These are phyloP conservation scores for Wiebesia pumilae DNA, from an alignment of 1,140 invertebrate species.

Conservation along the genomic window DNA sequence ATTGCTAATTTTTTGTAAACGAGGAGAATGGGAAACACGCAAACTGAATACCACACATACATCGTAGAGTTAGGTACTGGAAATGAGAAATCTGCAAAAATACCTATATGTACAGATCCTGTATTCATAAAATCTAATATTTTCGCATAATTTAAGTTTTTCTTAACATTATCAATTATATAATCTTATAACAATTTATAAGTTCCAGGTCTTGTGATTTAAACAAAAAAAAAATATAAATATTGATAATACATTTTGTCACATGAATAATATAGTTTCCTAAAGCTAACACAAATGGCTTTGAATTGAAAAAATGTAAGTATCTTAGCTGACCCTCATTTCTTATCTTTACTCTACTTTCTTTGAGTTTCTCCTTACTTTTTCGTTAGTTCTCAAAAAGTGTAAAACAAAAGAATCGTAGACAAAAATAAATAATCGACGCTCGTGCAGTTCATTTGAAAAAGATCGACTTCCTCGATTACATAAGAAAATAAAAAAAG, in stretches of 20 bases:
- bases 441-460: conserved; percentile 26
- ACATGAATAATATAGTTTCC: background rate
- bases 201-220: background rate
- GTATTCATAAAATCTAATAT: background rate
- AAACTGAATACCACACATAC: conserved; percentile 19
- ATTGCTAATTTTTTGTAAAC: conserved; percentile 33
- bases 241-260: background rate
- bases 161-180: background rate
- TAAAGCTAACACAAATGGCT: background rate
- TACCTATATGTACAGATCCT: background rate
- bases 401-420: conserved; percentile 10
- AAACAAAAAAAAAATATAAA: background rate
- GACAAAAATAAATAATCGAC: conserved; percentile 20
- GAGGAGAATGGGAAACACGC: conserved; percentile 11
- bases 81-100: background rate
- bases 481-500: background rate
- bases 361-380: conserved; percentile 36
- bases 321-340: background rate
- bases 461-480: conserved; percentile 43
- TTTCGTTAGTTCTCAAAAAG: conserved; percentile 12
- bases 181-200: background rate
- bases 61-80: background rate
- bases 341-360: background rate
- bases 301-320: background rate
- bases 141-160: background rate